Base-by-base conservation (phyloP, 2,113 vertebrate genomes). In the Astur gentilis region DNA sequence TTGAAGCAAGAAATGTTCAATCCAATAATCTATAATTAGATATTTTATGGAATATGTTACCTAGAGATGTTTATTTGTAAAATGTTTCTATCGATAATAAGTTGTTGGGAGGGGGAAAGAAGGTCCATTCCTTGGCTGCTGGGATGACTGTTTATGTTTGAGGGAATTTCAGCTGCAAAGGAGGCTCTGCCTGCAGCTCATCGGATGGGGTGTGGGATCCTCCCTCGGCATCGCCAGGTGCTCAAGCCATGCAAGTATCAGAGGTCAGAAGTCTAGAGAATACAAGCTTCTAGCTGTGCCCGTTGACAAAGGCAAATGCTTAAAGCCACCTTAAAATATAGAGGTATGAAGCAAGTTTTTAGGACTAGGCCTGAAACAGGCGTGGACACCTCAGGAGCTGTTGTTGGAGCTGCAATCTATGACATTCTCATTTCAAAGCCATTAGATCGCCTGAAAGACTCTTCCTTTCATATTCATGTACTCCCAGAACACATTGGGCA, bases 1-100 rank as follows among this genome's bases (percentile, higher is more conserved):
- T 96, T 95, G 95, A 96, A 96, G 93, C 87, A 93, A 97, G 97
- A 97, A 94, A 96, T 94, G 93, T 93, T 85, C 96, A 97, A 96
- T 97, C 95, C 97, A 96, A 97, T 97, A 97, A 97, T 96, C 96
- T 91, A 96, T 95, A 97, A 97, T 97, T 97, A 97, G 93, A 85
- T 96, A 93, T 95, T 97, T 97, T 95, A 97, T 97, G 95, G 93
- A 95, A 94, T 93, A 90, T 93, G 87, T 66, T 96, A 97, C 93
- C 93, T 85, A 93, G 94, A 96, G 78, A 94, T 96, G 96, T 97
- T 97, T 97, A 91, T 95, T 97, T 97, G 95, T 96, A 83, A 95
- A 95, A 95, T 81, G 94, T 83, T 95, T 91, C 84, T 83, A 96
- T 96, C 96, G 32, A 97, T 96, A 96, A 36, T 16, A 93, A 96